Evolutionary conservation across 2,113 vertebrate species (phyloP), one percentile per base, ranked within the genome.

Genomic region (Zosterops hypoxanthus): DNA sequence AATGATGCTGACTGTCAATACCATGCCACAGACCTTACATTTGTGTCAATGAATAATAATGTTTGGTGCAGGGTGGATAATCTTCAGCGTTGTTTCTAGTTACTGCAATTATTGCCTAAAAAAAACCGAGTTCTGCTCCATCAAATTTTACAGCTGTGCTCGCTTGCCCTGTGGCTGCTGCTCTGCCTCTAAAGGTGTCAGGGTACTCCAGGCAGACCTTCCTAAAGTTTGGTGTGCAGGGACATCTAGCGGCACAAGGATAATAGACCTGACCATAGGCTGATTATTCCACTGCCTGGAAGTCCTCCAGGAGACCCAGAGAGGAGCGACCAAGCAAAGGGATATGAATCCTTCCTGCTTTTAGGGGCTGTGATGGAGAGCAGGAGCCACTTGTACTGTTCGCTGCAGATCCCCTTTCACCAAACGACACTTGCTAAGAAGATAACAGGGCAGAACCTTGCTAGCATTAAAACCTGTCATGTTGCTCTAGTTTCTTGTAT

Each of bases 171-270:
- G 49, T 2, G 26, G 12, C 33, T 39, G 44, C 29, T 12, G 8
- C 46, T 86, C 21, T 49, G 39, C 26, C 14, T 50, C 28, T 3
- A 3, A 12, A 22, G 20, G 23, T 5, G 44, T 7, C 7, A 0
- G 3, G 7, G 5, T 4, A 3, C 14, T 5, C 6, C 21, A 14
- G 1, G 17, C 56, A 41, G 25, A 25, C 1, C 4, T 78, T 60
- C 56, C 33, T 36, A 97, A 93, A 87, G 2, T 42, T 85, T 92
- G 97, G 97, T 91, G 15, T 70, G 47, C 61, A 92, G 92, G 42
- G 97, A 90, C 98, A 97, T 96, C 98, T 98, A 94, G 97, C 68
- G 98, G 94, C 55, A 4, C 0, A 36, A 22, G 25, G 28, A 17
- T 55, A 29, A 9, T 15, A 70, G 25, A 52, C 9, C 57, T 31